Conservation (phyloP, 2,113 vertebrate genomes). For the Neoarius graeffei region DNA sequence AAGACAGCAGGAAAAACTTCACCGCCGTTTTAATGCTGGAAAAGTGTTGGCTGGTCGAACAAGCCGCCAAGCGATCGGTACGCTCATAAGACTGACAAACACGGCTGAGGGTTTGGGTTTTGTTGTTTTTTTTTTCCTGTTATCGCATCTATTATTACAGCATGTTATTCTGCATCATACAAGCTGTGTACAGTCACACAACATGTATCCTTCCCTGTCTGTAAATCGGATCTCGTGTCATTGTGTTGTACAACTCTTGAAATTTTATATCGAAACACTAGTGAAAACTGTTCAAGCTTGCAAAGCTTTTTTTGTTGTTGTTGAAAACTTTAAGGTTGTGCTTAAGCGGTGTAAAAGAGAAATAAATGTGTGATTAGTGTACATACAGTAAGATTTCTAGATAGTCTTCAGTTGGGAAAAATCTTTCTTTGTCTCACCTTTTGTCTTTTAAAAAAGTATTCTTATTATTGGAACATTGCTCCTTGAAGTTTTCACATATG, state of each 20-base stretch:
- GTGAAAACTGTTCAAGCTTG: neutral
- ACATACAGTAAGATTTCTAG: neutral
- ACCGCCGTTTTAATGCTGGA: conserved; percentile 23
- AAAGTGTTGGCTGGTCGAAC: neutral
- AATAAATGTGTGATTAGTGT: neutral
- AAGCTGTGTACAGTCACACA: conserved; percentile 27
- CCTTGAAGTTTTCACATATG: neutral
- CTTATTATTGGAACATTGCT: neutral
- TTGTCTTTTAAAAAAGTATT: neutral
- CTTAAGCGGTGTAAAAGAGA: neutral
- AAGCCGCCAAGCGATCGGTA: conserved; percentile 30
- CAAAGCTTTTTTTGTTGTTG: neutral
- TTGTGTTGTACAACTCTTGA: neutral
- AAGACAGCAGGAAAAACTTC: neutral
- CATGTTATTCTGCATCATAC: conserved; percentile 21
- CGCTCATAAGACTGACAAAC: conserved; percentile 26
- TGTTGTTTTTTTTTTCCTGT: neutral
- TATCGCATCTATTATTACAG: neutral
- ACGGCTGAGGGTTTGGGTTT: neutral
- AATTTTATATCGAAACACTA: neutral
- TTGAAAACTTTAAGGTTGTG: neutral
- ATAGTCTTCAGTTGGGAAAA: neutral
- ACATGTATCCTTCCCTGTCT: conserved; percentile 24
- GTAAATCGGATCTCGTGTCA: conserved; percentile 17
- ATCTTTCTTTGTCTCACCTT: neutral